Base-by-base conservation (phyloP, 2,113 vertebrate genomes). In the Egretta garzetta region DNA sequence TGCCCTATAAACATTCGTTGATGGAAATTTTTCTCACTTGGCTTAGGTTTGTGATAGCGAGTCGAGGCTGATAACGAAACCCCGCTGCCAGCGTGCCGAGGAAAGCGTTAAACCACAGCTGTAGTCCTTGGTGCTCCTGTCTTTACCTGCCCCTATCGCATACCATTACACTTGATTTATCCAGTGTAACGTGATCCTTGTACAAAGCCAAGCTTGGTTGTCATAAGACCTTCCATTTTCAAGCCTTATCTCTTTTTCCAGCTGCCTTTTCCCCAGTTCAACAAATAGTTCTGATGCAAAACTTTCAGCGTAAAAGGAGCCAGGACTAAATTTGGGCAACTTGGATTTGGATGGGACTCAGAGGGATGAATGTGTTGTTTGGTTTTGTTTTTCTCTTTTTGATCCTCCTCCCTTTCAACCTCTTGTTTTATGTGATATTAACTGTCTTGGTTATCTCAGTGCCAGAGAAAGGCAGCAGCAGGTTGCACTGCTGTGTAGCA, bases 101-200 rank as follows among this genome's bases (percentile, higher is more conserved):
- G 79, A 88, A 32, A 88, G 59, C 87, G 60, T 89, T 81, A 87
- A 91, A 89, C 56, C 83, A 37, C 87, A 89, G 87, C 95, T 94
- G 81, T 43, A 58, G 41, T 93, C 86, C 74, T 66, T 53, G 32
- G 67, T 55, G 71, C 66, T 92, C 66, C 92, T 88, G 85, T 49
- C 92, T 97, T 73, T 96, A 92, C 93, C 95, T 97, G 92, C 85
- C 79, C 92, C 55, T 77, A 32, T 71, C 14, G 0, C 95, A 92
- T 96, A 56, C 87, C 88, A 90, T 88, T 88, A 75, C 94, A 73
- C 75, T 92, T 72, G 90, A 95, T 88, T 96, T 96, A 92, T 94
- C 90, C 92, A 23, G 8, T 23, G 81, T 59, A 96, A 94, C 1
- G 6, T 75, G 95, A 94, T 85, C 81, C 53, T 93, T 82, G 21